Evolutionary conservation across 2,113 vertebrate genomes (phyloP).

Genomic region (Centropus bengalensis): DNA sequence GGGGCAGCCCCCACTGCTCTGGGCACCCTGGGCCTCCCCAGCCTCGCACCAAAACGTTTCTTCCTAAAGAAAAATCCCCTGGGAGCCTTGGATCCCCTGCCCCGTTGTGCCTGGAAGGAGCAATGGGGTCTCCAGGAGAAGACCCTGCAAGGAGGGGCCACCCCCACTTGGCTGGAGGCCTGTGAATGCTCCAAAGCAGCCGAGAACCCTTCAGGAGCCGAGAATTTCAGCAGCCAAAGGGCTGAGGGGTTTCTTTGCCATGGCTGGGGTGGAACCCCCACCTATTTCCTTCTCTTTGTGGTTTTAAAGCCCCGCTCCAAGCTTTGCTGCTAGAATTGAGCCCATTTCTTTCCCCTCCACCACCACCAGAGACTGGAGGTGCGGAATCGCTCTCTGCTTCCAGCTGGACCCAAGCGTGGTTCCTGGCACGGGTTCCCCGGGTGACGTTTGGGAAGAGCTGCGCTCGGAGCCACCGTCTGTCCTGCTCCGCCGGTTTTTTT

Average conservation of each 20-base stretch:
- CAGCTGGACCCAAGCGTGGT: background rate
- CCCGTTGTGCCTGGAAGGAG: background rate
- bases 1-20: no score
- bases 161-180: background rate
- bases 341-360: background rate
- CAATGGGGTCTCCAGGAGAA: fast-evolving
- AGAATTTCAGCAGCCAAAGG: background rate
- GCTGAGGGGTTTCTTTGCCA: background rate
- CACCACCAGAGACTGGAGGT: background rate
- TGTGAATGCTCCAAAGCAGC: background rate
- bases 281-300: background rate
- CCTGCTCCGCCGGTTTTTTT: background rate
- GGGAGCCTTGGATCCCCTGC: background rate
- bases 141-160: background rate
- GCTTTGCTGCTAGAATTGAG: background rate
- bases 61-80: no score
- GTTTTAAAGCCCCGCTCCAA: background rate
- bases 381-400: fast-evolving
- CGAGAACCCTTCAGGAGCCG: background rate
- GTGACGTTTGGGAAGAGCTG: background rate
- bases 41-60: no score
- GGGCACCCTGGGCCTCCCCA: no score
- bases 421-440: background rate
- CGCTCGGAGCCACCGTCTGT: background rate
- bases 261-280: fast-evolving